These are phyloP conservation scores for Acronicta leporina DNA, from an alignment of 2,888 invertebrate species.

Conservation along the genomic window DNA sequence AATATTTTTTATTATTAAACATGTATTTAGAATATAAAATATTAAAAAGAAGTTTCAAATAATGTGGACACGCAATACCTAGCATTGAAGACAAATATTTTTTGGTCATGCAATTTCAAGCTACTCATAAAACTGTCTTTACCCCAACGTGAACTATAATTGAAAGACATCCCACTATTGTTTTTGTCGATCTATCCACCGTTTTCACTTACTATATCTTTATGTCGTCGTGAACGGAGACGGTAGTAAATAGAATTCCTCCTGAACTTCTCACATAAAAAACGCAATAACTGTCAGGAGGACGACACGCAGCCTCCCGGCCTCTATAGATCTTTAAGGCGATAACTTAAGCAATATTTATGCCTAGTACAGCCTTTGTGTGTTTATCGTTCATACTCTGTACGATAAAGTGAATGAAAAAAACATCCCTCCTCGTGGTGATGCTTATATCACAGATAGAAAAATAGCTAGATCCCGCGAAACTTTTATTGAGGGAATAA, in stretches of 20 bases:
- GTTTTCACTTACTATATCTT: slow-evolving; percentile 61
- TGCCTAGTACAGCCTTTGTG: slow-evolving; percentile 70
- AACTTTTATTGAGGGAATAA: too few species aligned
- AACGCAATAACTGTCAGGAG: slow-evolving; percentile 79
- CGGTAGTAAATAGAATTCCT: slow-evolving; percentile 76
- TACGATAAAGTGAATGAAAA: slow-evolving; percentile 71
- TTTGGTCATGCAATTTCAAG: too few species aligned
- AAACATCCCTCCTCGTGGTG: slow-evolving; percentile 42
- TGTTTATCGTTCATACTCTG: slow-evolving; percentile 71
- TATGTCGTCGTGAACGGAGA: slow-evolving; percentile 71
- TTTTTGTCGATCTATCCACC: slow-evolving; percentile 2
- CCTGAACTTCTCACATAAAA: slow-evolving; percentile 77
- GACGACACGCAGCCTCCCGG: slow-evolving; percentile 70
- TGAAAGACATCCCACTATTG: neutral
- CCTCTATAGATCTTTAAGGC: slow-evolving; percentile 70
- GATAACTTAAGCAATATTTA: slow-evolving; percentile 79
- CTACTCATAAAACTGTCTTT: too few species aligned
- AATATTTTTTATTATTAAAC: too few species aligned
- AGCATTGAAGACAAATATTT: too few species aligned
- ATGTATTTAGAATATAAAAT: too few species aligned
- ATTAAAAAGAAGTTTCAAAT: too few species aligned
- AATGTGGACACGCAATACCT: too few species aligned
- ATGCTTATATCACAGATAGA: neutral
- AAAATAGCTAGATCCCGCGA: too few species aligned
- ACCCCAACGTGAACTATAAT: too few species aligned